Base-by-base conservation (phyloP, 1,140 invertebrate genomes). In the Halictus rubicundus region DNA sequence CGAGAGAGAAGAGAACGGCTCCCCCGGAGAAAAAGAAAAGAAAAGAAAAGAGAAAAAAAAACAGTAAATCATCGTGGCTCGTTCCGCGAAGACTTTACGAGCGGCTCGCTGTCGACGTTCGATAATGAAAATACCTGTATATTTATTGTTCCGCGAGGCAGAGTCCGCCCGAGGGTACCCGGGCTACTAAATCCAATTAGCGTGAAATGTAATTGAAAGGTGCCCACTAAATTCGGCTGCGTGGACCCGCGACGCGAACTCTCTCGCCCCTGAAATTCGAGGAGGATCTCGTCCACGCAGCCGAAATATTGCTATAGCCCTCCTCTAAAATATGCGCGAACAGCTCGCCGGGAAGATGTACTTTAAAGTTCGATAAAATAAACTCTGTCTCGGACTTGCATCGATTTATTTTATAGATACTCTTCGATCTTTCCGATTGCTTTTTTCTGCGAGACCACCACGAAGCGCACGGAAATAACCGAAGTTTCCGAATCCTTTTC, bases 111-210 rank as follows among this genome's bases (percentile, higher is more conserved):
- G 85, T 83, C 81, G 68, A 68, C 54, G 69, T 75, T 72, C 85
- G 84, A 86, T 86, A 87, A 87, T 87, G 84, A 86, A 87, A 87
- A 86, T 87, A 83, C 81, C 77, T 77, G 81, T 83, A 60, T 86
- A 87, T 87, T 81, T 85, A 87, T 87, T 57, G 73, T 78, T 80
- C 42, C 73, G 16, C 61, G 77, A 3, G 42, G 12, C 77, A 61
- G 73, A 21, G 85, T 85, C 69, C 42, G 60, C 14, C 14, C 32
- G 59, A 0, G 27, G 23, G 49, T n/a, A 37, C 27, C 61, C 49
- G 12, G 37, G 46, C 61, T 49, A 65, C 77, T 85, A 83, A 86
- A 86, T 86, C 85, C 84, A 86, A 85, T 85, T 85, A 80, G 80
- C 69, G 69, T 79, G 83, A 57, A 61, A 46, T 49, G 78, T 83